phyloP scores from a whole-genome alignment of 2,797 vertebrate species.

The Atherinosoma microstoma region DNA sequence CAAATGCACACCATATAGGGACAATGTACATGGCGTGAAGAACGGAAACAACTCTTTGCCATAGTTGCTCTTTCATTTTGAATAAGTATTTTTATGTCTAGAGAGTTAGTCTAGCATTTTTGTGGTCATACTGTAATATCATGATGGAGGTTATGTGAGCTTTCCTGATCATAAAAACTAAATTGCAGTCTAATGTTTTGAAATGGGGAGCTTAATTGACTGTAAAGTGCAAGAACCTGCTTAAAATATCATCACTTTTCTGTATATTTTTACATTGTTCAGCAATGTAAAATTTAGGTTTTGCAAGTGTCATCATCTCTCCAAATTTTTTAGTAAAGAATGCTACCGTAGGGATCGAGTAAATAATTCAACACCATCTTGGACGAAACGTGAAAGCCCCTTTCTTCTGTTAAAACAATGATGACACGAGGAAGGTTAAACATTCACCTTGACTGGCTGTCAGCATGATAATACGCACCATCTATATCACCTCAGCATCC shows the following conservation, averaged over 20 bases:
- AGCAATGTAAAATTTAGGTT: slow-evolving; percentile 25
- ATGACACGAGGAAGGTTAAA: slow-evolving; percentile 52
- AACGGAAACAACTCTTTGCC: slow-evolving; percentile 31
- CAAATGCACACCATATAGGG: slow-evolving; percentile 32
- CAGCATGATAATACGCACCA: slow-evolving; percentile 45
- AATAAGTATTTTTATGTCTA: slow-evolving; percentile 27
- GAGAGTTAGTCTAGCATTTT: slow-evolving; percentile 3
- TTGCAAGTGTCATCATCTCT: slow-evolving; percentile 14
- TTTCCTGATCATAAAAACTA: slow-evolving; percentile 37
- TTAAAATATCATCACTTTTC: slow-evolving; percentile 31
- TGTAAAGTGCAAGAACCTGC: slow-evolving; percentile 29
- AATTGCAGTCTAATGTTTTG: slow-evolving; percentile 39
- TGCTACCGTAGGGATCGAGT: slow-evolving; percentile 3
- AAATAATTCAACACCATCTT: slow-evolving; percentile 33
- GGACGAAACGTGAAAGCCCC: slow-evolving; percentile 23
- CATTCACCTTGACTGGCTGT: slow-evolving; percentile 53
- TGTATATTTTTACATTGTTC: slow-evolving; percentile 17
- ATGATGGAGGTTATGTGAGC: slow-evolving; percentile 20
- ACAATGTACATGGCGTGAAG: slow-evolving; percentile 27
- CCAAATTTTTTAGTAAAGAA: slow-evolving; percentile 29
- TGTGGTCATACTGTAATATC: slow-evolving; percentile 8
- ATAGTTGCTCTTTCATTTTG: slow-evolving; percentile 20
- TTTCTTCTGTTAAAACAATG: slow-evolving; percentile 28
- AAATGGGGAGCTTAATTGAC: slow-evolving; percentile 41
- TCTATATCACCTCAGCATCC: slow-evolving; percentile 39